These are phyloP conservation scores for Scrobipalpa costella DNA, from an alignment of 2,888 invertebrate genomes.

Conservation along the genomic window DNA sequence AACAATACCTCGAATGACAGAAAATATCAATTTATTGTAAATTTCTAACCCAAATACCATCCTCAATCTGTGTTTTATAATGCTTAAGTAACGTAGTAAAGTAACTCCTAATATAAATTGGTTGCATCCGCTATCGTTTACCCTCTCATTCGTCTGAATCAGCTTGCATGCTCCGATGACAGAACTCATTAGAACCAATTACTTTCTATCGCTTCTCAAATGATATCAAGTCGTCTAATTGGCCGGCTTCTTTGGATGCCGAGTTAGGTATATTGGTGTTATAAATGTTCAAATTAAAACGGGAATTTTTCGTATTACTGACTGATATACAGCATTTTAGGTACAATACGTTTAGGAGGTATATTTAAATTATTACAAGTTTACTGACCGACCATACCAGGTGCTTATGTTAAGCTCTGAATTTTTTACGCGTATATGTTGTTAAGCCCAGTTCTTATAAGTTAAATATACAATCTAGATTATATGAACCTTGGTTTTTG, in stretches of 20 bases:
- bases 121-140: not conserved
- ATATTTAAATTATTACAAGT: no score
- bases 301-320: not conserved
- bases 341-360: no score
- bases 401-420: no score
- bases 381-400: no score
- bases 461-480: no score
- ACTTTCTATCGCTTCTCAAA: conserved; percentile 41
- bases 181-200: conserved; percentile 51
- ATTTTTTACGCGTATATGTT: no score
- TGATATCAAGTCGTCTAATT: conserved; percentile 21
- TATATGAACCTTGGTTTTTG: no score
- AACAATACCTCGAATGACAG: no score
- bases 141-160: conserved; percentile 42
- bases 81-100: not conserved
- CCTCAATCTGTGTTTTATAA: not conserved
- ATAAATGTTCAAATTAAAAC: not conserved
- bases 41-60: no score
- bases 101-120: not conserved
- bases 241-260: conserved; percentile 4
- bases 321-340: no score
- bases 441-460: no score
- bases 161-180: conserved; percentile 48
- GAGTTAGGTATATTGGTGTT: not conserved
- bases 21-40: no score